Base-by-base conservation (phyloP, 2,888 invertebrate species). In the Amiota minor region DNA sequence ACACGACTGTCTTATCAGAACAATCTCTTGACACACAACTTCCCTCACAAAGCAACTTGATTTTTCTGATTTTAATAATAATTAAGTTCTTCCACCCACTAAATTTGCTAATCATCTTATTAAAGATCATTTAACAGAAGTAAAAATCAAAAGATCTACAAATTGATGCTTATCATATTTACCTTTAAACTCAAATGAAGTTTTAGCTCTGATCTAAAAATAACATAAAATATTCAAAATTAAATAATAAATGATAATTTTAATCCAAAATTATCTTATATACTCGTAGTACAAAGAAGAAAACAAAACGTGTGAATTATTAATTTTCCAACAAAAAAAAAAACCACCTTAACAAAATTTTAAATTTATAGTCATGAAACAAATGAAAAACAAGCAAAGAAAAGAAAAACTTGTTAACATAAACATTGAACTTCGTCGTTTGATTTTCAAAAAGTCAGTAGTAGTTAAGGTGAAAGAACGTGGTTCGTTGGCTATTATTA, bases 371-470 rank as follows among this genome's bases (percentile, higher is more conserved):
- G n/a, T 55, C 55, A 14, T 2, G 18, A 55, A 16, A 9, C 14
- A 53, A 53, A 56, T 10, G 16, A 56, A 56, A 56, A 59, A 18
- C 1, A 18, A 59, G 4, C 4, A 61, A 20, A 35, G 8, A 14
- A 62, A 62, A 62, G 45, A 61, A 59, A 23, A 12, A 83, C 81
- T 85, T 81, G 83, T 85, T 81, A 85, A 84, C 83, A 85, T 76
- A 84, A 83, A 78, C 83, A 83, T 83, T 83, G 84, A 83, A 83
- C 83, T 83, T 83, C 83, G 75, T 55, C 6, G 35, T 47, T 45
- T 64, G 53, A 67, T 67, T 53, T 47, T 16, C 47, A 35, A 35
- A 35, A 35, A 35, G 35, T 35, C 6, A 23, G 23, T 6, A 35
- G 35, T 35, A 35, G 35, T 35, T 35, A 35, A 35, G 35, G 59